Percentiles rank a stretch among this genome's conserved stretches.
Evolutionary conservation across 2,888 invertebrate species (phyloP).

Genomic region (Ametastegia equiseti): DNA sequence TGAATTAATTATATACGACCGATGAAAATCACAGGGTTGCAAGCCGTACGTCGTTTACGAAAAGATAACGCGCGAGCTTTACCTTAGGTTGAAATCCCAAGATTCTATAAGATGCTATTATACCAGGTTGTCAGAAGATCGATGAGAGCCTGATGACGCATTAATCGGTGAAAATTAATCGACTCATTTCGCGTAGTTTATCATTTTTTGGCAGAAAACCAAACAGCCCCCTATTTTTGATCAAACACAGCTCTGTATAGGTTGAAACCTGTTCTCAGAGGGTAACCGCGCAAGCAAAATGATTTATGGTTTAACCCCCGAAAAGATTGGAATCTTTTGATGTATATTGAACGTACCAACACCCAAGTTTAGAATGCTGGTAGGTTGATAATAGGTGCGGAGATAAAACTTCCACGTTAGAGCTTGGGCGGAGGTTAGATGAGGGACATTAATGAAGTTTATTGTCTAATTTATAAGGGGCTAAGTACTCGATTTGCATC

Average conservation of each 20-base stretch:
- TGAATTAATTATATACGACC: slow-evolving; percentile 26
- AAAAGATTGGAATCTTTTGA: slow-evolving; percentile 28
- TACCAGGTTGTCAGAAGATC: background rate
- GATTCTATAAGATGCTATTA: background rate
- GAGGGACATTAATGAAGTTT: slow-evolving; percentile 53
- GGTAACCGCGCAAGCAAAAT: slow-evolving; percentile 24
- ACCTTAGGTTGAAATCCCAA: background rate
- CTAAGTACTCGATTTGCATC: slow-evolving; percentile 63
- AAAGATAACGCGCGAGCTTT: background rate
- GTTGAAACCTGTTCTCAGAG: background rate
- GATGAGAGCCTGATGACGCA: slow-evolving; percentile 26
- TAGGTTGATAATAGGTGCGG: slow-evolving; percentile 35
- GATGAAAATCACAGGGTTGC: background rate
- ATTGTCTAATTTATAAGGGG: slow-evolving; percentile 61
- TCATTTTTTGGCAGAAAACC: slow-evolving; percentile 16
- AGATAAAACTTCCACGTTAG: slow-evolving; percentile 40
- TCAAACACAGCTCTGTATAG: slow-evolving; percentile 12
- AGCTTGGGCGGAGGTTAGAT: slow-evolving; percentile 17
- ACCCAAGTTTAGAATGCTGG: slow-evolving; percentile 24
- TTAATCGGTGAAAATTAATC: slow-evolving; percentile 39
- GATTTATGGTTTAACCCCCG: slow-evolving; percentile 28
- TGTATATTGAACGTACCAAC: slow-evolving; percentile 36
- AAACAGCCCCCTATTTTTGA: slow-evolving; percentile 12
- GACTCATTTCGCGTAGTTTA: slow-evolving; percentile 18
- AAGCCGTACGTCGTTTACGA: background rate